Percentiles rank a stretch among this genome's conserved stretches.
Evolutionary conservation across 2,888 invertebrate species (phyloP).

Genomic region (Dynastes maya): DNA sequence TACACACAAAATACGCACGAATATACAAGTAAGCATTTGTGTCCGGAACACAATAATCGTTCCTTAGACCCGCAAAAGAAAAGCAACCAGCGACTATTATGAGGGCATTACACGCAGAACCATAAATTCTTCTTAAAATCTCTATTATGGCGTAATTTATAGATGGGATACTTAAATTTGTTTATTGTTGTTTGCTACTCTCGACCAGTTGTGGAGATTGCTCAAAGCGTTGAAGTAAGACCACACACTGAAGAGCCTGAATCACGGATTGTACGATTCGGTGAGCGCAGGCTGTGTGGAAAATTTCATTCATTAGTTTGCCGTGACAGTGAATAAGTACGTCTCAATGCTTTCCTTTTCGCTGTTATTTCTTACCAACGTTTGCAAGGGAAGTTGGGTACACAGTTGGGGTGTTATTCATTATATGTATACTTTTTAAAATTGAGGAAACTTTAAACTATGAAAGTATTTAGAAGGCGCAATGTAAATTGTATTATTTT

Average conservation of each 20-base stretch:
- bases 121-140: slow-evolving; percentile 52
- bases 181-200: slow-evolving; percentile 28
- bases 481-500: too few relatives aligned
- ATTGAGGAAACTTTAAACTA: too few relatives aligned
- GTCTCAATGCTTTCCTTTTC: background rate
- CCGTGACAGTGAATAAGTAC: background rate
- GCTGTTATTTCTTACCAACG: too few relatives aligned
- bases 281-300: background rate
- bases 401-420: too few relatives aligned
- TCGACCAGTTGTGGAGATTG: slow-evolving; percentile 15
- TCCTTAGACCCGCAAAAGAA: slow-evolving; percentile 7
- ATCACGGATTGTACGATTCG: background rate
- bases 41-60: slow-evolving; percentile 35
- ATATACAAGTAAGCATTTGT: slow-evolving; percentile 29
- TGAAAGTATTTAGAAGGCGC: too few relatives aligned
- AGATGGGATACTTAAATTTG: slow-evolving; percentile 35
- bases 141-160: slow-evolving; percentile 47
- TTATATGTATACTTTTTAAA: too few relatives aligned
- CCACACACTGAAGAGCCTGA: slow-evolving; percentile 20
- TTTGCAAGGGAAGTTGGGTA: too few relatives aligned
- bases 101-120: slow-evolving; percentile 47
- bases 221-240: slow-evolving; percentile 17
- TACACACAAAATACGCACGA: slow-evolving; percentile 15
- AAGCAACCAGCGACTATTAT: slow-evolving; percentile 32
- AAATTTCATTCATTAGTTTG: slow-evolving; percentile 30